These are phyloP conservation scores for Bombycilla garrulus DNA, from an alignment of 2,113 vertebrate species.

Conservation along the genomic window DNA sequence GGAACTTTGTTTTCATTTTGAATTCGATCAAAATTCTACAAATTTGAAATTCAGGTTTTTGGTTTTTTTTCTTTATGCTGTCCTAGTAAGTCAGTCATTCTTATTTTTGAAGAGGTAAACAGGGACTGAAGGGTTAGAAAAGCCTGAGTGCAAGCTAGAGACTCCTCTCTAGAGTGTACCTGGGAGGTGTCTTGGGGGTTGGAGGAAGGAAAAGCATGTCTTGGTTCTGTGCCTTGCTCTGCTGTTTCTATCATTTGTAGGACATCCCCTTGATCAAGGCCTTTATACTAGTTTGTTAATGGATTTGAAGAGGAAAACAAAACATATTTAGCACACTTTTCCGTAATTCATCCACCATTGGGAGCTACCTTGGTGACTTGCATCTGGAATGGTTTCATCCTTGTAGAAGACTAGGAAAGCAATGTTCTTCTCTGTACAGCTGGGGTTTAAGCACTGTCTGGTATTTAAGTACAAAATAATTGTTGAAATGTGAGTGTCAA, in stretches of 20 bases:
- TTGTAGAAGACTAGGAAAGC: not conserved
- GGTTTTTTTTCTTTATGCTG: accelerated
- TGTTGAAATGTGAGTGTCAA: not conserved
- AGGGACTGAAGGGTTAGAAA: not conserved
- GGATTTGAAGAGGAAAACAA: not conserved
- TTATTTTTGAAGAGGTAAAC: not conserved
- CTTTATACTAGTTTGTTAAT: not conserved
- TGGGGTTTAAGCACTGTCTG: not conserved
- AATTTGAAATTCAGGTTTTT: not conserved
- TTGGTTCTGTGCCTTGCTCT: not conserved
- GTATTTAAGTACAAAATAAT: not conserved
- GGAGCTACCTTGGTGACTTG: not conserved
- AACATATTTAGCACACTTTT: not conserved
- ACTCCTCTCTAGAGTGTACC: accelerated
- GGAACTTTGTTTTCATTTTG: not conserved
- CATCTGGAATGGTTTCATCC: not conserved
- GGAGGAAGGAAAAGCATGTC: not conserved
- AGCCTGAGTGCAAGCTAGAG: accelerated
- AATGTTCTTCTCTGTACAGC: not conserved
- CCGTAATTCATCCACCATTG: not conserved
- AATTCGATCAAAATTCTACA: not conserved
- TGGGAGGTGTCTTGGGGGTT: not conserved
- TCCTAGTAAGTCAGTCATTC: not conserved
- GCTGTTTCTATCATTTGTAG: not conserved
- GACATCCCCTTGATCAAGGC: not conserved